Percentiles rank a stretch among this genome's conserved stretches.
Evolutionary conservation across 2,113 vertebrate genomes (phyloP).

Genomic region (Ptilonorhynchus violaceus): DNA sequence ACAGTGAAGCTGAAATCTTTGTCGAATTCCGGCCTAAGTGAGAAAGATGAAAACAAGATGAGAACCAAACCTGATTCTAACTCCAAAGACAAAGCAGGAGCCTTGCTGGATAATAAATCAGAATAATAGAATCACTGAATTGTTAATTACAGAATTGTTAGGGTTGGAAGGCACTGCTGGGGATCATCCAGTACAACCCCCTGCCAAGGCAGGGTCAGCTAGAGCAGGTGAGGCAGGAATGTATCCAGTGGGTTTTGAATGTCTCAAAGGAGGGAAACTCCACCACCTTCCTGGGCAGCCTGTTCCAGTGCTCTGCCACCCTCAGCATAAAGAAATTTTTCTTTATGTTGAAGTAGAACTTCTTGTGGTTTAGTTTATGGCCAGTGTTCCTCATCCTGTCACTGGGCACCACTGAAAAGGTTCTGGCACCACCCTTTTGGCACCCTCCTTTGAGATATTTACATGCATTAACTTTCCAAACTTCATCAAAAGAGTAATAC

Average conservation of each 20-base stretch:
- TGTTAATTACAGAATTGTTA: not conserved
- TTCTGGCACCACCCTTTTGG: not conserved
- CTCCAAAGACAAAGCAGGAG: not conserved
- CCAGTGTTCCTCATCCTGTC: not conserved
- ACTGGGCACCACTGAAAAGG: not conserved
- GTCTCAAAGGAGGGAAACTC: not conserved
- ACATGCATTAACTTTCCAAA: not conserved
- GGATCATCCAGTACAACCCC: not conserved
- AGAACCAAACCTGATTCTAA: not conserved
- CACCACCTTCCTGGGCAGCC: accelerated
- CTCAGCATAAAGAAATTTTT: not conserved
- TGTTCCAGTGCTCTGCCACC: not conserved
- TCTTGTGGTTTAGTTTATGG: not conserved
- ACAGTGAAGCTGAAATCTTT: not conserved
- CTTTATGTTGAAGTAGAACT: not conserved
- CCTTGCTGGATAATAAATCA: not conserved
- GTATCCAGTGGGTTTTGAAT: not conserved
- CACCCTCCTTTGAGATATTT: not conserved
- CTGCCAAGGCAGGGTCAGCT: not conserved
- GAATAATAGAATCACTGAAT: not conserved
- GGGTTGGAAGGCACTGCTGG: not conserved
- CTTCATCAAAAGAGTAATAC: not conserved
- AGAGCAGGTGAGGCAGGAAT: not conserved
- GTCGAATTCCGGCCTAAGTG: not conserved
- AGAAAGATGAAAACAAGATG: not conserved